Base-by-base conservation (phyloP, 37 sponge, comb jelly and placozoan genomes). In the Hormiphora californensis region DNA sequence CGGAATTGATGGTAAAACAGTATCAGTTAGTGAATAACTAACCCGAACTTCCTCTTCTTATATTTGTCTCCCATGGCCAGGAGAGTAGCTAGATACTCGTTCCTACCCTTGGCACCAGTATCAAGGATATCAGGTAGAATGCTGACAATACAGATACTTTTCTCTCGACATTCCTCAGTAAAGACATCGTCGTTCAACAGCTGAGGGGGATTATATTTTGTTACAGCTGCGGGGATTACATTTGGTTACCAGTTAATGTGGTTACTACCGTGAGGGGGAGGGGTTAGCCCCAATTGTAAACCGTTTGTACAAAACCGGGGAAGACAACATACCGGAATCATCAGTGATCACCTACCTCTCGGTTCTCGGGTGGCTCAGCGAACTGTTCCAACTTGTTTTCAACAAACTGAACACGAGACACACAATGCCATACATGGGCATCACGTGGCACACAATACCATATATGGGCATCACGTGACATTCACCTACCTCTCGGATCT, bases 41-140 rank as follows among this genome's bases (percentile, higher is more conserved):
- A 91, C 94, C 92, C 97, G 73, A 91, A 96, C 22, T 90, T 86
- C 55, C 93, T 69, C 54, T 88, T 89, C 88, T 96, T 96, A 92
- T 90, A 94, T 27, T 92, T 88, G 27, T 96, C 94, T n/a, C 87
- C 94, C 55, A 88, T 37, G 8, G 0, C 65, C 31, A 57, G 86
- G 34, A 92, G 86, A 22, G 54, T 63, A 19, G 59, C 57, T 17
- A 95, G 57, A 87, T 93, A 93, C 31, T 69, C 62, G 39, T 93
- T 93, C 9, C 95, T 85, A 0, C 90, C 91, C 0, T 28, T 89
- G 30, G 95, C 95, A 55, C 92, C 92, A 40, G 89, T 86, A 89
- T 98, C 99, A 88, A 98, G 90, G 46, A 98, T 98, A 87, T 98
- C 91, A 19, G 99, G 95, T 30, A 98, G 90, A 88, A 98, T 95